Evolutionary conservation across 2,113 vertebrate genomes (phyloP), one percentile per base, ranked within the genome.

Genomic region (Romanogobio albipinnatus): DNA sequence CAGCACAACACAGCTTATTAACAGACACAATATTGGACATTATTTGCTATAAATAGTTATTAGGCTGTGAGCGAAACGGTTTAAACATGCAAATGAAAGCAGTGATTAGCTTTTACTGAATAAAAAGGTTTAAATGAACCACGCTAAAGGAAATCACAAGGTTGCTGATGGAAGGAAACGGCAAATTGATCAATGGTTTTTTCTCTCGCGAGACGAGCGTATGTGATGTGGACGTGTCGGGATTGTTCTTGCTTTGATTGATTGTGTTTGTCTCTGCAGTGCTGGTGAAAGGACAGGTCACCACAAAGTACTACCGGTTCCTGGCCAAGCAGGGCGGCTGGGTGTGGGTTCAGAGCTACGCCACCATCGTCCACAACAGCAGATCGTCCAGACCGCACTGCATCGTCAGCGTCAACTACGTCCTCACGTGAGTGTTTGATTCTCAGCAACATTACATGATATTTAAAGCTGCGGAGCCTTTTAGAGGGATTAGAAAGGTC

Each of bases 291-390:
- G 98, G 98, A 9, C 98, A 99, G 90, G 98, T 99, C 88, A 99
- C 98, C 86, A 99, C 98, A 49, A 98, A 97, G 84, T 99, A 99
- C 92, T 99, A 99, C 92, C 94, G 98, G 5, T 99, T 99, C 90
- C 82, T 99, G 93, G 96, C 97, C 76, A 99, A 99, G 90, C 96
- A 95, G 8, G 98, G 98, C 0, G 97, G 98, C 90, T 99, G 98
- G 98, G 98, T 99, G 1, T 99, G 98, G 98, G 96, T 99, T 47
- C 98, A 99, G 94, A 99, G 98, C 90, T 99, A 99, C 3, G 97
- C 98, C 70, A 98, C 98, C 87, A 98, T 98, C 33, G 98, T 98
- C 11, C 98, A 99, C 96, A 99, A 98, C 95, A 99, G 97, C 92
- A 96, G 98, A 77, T 99, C 98, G 0, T 99, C 98, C 19, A 92